Evolutionary conservation across 2,113 vertebrate genomes (phyloP).

Genomic region (Narcine bancroftii): DNA sequence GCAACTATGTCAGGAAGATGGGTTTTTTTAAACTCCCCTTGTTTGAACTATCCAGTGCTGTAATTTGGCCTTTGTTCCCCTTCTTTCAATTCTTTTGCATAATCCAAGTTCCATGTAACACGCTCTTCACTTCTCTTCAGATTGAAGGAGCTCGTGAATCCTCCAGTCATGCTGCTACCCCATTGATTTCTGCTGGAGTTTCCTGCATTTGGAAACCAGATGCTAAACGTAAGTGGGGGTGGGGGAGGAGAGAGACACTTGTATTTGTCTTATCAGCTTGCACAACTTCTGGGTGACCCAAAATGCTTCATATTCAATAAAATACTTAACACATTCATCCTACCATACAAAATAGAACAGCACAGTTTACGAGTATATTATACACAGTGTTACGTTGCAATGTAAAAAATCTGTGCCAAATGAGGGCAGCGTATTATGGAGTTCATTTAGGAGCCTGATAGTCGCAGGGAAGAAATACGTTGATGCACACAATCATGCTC

Average conservation of each 20-base stretch:
- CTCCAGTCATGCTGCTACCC: neutral
- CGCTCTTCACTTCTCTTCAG: constrained; percentile 2
- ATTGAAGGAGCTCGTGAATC: neutral
- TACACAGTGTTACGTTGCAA: no score
- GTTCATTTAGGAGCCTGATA: no score
- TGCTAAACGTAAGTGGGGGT: neutral
- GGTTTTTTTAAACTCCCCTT: neutral
- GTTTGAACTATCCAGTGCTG: neutral
- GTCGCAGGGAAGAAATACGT: neutral
- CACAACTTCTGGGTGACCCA: neutral
- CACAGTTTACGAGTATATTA: no score
- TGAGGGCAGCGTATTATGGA: no score
- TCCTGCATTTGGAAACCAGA: neutral
- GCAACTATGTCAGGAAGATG: neutral
- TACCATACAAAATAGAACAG: no score
- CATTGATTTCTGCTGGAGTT: neutral
- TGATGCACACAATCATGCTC: neutral
- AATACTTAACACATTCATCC: no score
- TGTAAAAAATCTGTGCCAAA: no score
- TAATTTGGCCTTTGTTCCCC: neutral
- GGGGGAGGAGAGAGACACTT: neutral
- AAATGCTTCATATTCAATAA: neutral
- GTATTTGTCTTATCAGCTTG: neutral
- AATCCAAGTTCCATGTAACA: neutral
- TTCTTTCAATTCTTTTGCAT: neutral